Percentiles rank a stretch among this genome's conserved stretches.
These are phyloP conservation scores for Beroe forskalii DNA, from an alignment of 37 sponge, comb jelly and placozoan genomes.

Conservation along the genomic window DNA sequence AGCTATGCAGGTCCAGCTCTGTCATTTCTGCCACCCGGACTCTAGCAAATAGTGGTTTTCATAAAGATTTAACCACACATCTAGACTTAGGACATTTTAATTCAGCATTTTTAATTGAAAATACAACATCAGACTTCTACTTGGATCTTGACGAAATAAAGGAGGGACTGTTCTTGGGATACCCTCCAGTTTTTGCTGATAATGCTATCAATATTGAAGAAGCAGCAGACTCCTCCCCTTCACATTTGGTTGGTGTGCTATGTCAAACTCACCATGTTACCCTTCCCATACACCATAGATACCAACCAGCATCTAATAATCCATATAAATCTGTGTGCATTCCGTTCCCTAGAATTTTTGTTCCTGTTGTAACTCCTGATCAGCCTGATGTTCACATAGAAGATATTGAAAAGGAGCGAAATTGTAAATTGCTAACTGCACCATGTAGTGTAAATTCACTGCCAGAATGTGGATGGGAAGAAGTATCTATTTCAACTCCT, in stretches of 20 bases:
- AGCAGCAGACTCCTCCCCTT: not conserved
- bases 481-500: not conserved
- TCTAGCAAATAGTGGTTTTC: constrained; percentile 18
- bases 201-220: not conserved
- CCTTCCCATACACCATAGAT: constrained; percentile 48
- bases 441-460: constrained; percentile 4
- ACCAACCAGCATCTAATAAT: not conserved
- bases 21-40: constrained; percentile 20
- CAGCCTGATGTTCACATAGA: not conserved
- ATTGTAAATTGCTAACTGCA: constrained; percentile 5
- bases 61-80: constrained; percentile 29
- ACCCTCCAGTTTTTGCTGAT: constrained; percentile 51
- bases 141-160: constrained; percentile 33
- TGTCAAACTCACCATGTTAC: constrained; percentile 60
- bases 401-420: not conserved
- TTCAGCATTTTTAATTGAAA: not conserved
- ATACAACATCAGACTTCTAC: constrained; percentile 52
- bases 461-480: constrained; percentile 57
- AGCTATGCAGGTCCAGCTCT: not conserved
- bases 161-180: constrained; percentile 27
- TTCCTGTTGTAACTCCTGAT: not conserved
- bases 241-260: constrained; percentile 39
- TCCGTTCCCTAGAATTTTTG: constrained; percentile 44
- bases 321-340: not conserved
- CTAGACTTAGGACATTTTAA: not conserved